Conservation (phyloP, 2,113 vertebrate species). For the Thomomys bottae region DNA sequence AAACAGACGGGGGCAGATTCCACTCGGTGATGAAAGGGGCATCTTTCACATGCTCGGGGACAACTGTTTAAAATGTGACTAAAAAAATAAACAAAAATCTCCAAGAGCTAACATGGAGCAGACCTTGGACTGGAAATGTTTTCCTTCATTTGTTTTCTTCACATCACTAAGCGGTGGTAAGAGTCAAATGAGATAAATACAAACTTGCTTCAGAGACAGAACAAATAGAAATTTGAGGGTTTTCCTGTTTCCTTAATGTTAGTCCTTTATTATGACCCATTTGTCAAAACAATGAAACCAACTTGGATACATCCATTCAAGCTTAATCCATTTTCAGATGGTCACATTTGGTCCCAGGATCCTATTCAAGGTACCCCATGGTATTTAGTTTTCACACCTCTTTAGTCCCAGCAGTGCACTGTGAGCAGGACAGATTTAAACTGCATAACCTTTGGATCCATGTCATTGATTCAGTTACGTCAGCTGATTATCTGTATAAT, state of each 20-base stretch:
- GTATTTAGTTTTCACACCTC: not conserved
- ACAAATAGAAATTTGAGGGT: not conserved
- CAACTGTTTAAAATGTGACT: conserved; percentile 70
- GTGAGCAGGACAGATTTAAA: no score
- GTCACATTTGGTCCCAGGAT: not conserved
- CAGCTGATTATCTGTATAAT: not conserved
- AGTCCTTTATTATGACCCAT: not conserved
- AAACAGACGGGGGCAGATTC: conserved; percentile 60
- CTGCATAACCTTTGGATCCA: not conserved
- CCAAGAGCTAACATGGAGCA: not conserved
- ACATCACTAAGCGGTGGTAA: not conserved
- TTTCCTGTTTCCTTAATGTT: not conserved
- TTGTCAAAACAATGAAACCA: not conserved
- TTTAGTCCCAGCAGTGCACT: not conserved
- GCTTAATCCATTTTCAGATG: not conserved
- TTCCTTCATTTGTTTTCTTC: conserved; percentile 38
- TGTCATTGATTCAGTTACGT: not conserved
- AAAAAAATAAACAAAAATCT: not conserved
- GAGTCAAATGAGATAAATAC: not conserved
- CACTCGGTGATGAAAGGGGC: not conserved
- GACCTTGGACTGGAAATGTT: conserved; percentile 60
- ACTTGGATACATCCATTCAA: no score
- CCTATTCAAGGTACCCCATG: not conserved
- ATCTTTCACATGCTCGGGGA: conserved; percentile 4
- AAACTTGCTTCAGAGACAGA: not conserved